phyloP scores from a whole-genome alignment of 2,797 vertebrate species.

The Strix occidentalis region DNA sequence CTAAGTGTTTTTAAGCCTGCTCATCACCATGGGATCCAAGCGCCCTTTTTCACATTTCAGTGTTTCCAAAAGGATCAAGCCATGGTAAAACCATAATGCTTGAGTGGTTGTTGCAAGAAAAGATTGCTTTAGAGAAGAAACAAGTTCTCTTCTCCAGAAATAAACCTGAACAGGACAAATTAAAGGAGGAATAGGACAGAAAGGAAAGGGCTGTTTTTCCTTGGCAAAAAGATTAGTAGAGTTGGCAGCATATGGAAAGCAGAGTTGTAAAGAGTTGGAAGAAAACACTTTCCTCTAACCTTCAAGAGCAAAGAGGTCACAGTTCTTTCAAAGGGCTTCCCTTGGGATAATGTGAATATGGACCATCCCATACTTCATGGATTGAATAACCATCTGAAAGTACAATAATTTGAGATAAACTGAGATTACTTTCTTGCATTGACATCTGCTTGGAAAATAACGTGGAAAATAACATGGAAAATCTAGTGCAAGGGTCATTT shows the following conservation, averaged over 20 bases:
- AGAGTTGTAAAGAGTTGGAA: background rate
- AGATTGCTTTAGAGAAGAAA: background rate
- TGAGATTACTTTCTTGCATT: conserved; percentile 16
- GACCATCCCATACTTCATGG: background rate
- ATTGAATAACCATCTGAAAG: conserved; percentile 44
- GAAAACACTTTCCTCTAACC: background rate
- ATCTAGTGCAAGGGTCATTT: conserved; percentile 36
- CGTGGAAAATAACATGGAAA: conserved; percentile 30
- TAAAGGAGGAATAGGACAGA: background rate
- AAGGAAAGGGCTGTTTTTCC: background rate
- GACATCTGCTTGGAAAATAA: conserved; percentile 42
- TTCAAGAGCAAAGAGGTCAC: background rate
- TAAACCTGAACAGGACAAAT: background rate
- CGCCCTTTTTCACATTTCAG: background rate
- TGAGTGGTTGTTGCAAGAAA: background rate
- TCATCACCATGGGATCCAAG: background rate
- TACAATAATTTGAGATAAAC: conserved; percentile 31
- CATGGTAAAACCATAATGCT: background rate
- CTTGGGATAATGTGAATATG: background rate
- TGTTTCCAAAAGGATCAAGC: background rate
- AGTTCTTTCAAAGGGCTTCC: conserved; percentile 11
- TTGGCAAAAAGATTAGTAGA: background rate
- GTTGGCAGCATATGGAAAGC: background rate
- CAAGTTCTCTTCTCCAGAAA: background rate
- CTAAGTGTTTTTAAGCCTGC: conserved; percentile 20